Base-by-base conservation (phyloP, 2,797 vertebrate genomes). In the Clamator glandarius region DNA sequence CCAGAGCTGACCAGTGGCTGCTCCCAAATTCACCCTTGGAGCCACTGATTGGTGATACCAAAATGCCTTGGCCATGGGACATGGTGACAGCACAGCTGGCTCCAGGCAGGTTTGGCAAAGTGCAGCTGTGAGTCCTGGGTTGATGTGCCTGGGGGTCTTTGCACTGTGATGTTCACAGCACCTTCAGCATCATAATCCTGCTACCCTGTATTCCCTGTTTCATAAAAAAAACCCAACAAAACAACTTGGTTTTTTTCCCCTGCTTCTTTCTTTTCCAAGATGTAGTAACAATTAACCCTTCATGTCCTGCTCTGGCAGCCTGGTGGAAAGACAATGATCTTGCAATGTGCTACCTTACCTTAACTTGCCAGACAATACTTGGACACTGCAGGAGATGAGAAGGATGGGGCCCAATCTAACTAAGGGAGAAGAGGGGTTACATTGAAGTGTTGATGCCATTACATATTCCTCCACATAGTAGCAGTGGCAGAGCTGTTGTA, bases 151-250 rank as follows among this genome's bases (percentile, higher is more conserved):
- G 1, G 11, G 7, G 36, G 6, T 31, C 42, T 69, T 13, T 6
- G 4, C 6, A 1, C 17, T 9, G 7, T 0, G 0, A 41, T 17
- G 15, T 50, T 64, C 5, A 2, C 0, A 0, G 31, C 52, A 64
- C 31, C 15, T 81, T 94, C 41, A 59, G 61, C 48, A 41, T 25
- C 31, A 20, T 28, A 67, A 86, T 64, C n/a, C 21, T 63, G 12
- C 33, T 78, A 9, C 36, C 24, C 17, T 19, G 18, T 10, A 3
- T 29, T 59, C 25, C 26, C n/a, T 13, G 29, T 41, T 51, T 68
- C 57, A 36, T 26, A 16, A 58, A 54, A 5, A 41, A 50, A 41
- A 1, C 2, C n/a, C 41, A 1, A 2, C 46, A 70, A 52, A 52
- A 39, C 39, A 9, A 39, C 4, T 11, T 61, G 4, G 44, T 68